These are phyloP conservation scores for Heliconius hortense DNA, from an alignment of 2,888 invertebrate genomes.

Conservation along the genomic window DNA sequence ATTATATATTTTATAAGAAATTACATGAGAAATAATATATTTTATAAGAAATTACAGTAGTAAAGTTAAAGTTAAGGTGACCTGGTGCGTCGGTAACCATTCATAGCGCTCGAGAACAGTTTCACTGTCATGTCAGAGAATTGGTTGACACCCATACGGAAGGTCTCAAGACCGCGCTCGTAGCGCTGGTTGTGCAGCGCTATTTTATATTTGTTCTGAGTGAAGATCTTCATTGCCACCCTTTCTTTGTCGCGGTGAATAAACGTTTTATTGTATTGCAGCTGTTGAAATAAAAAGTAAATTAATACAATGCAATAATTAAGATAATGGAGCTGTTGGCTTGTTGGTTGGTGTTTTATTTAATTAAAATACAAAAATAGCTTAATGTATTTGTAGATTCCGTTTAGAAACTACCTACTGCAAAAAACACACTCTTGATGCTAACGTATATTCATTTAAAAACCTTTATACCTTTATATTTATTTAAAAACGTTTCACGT, in stretches of 20 bases:
- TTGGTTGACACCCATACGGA: slow-evolving; percentile 87
- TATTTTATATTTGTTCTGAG: slow-evolving; percentile 91
- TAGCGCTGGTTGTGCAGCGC: slow-evolving; percentile 90
- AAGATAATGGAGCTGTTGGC: too few relatives aligned
- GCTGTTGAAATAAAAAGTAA: slow-evolving; percentile 44
- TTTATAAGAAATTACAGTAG: background rate
- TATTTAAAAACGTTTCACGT: too few relatives aligned
- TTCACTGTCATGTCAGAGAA: slow-evolving; percentile 92
- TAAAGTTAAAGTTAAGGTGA: background rate
- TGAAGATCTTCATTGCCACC: slow-evolving; percentile 92
- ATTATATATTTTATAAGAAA: too few relatives aligned
- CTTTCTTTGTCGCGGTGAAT: slow-evolving; percentile 87
- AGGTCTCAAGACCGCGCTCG: slow-evolving; percentile 84
- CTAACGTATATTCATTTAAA: too few relatives aligned
- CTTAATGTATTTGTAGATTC: too few relatives aligned
- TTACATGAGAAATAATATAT: too few relatives aligned
- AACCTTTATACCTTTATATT: too few relatives aligned
- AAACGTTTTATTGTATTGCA: slow-evolving; percentile 85
- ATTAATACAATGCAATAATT: too few relatives aligned
- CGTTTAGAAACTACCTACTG: too few relatives aligned
- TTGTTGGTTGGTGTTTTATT: too few relatives aligned
- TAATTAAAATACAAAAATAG: too few relatives aligned
- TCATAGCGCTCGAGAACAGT: slow-evolving; percentile 84
- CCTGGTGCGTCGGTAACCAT: slow-evolving; percentile 64
- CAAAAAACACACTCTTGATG: too few relatives aligned